A percentile compares a stretch with the other conserved stretches of the same genome.
Conservation (phyloP, 2,888 invertebrate genomes). For the Drosophila ustulata region DNA sequence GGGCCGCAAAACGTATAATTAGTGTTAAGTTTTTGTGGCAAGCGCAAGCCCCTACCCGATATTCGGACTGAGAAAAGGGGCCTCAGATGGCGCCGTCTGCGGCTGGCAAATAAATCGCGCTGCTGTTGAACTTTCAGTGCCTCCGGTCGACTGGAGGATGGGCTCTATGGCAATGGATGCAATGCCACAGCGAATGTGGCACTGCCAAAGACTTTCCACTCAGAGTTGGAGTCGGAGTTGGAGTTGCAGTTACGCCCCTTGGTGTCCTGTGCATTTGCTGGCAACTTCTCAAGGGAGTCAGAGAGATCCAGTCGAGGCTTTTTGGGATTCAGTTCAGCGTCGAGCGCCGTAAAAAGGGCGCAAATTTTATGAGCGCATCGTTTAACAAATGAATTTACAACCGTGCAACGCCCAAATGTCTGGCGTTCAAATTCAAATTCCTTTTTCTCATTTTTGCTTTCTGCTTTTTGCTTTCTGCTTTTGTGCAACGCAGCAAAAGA, state of each 20-base stretch:
- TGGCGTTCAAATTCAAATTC: constrained; percentile 85
- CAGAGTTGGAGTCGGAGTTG: constrained; percentile 29
- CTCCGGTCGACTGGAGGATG: constrained; percentile 55
- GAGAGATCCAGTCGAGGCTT: constrained; percentile 20
- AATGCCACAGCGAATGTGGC: constrained; percentile 64
- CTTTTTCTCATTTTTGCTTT: constrained; percentile 61
- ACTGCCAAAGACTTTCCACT: constrained; percentile 56
- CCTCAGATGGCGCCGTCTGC: constrained; percentile 75
- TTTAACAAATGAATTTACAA: constrained; percentile 86
- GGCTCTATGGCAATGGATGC: constrained; percentile 22
- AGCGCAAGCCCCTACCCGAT: constrained; percentile 45
- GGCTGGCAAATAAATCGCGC: constrained; percentile 83
- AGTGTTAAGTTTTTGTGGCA: constrained; percentile 64
- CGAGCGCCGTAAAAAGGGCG: constrained; percentile 64
- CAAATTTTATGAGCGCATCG: constrained; percentile 85
- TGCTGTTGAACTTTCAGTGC: constrained; percentile 81
- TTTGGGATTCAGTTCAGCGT: constrained; percentile 14
- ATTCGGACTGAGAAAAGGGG: constrained; percentile 8
- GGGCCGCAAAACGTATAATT: constrained; percentile 68
- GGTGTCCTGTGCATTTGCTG: constrained; percentile 63
- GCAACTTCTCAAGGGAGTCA: constrained; percentile 55
- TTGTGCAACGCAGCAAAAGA: constrained; percentile 6
- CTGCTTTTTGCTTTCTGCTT: constrained; percentile 7
- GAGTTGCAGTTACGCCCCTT: constrained; percentile 62
- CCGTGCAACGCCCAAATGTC: constrained; percentile 85